Percentiles rank a stretch among this genome's conserved stretches.
phyloP scores from a whole-genome alignment of 1,140 invertebrate genomes.

The Caenorhabditis briggsae region DNA sequence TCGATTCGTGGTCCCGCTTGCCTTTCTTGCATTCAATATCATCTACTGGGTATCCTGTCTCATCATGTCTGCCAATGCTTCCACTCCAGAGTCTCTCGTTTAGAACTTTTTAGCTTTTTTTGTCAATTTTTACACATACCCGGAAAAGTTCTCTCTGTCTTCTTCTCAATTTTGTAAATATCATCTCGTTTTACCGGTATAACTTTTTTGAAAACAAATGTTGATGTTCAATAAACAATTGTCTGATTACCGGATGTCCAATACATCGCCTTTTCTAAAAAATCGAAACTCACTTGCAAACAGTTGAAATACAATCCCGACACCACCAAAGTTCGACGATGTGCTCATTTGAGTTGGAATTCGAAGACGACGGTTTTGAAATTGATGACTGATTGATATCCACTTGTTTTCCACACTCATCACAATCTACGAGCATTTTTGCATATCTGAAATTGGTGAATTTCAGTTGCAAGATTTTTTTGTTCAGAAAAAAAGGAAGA shows the following conservation, averaged over 20 bases:
- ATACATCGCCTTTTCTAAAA: background rate
- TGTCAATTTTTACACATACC: background rate
- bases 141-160: background rate
- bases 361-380: constrained; percentile 12
- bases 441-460: background rate
- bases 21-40: constrained; percentile 65
- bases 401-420: constrained; percentile 40
- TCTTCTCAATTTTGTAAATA: constrained; percentile 8
- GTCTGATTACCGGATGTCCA: no score
- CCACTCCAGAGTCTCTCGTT: constrained; percentile 38
- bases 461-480: no score
- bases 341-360: background rate
- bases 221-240: background rate
- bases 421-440: constrained; percentile 18
- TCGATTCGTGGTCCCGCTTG: constrained; percentile 63
- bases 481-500: background rate
- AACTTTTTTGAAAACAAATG: background rate
- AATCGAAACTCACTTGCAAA: constrained; percentile 60
- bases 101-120: background rate
- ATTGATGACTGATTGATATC: background rate
- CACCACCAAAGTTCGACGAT: constrained; percentile 65
- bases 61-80: constrained; percentile 62
- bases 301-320: constrained; percentile 57
- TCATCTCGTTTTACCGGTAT: constrained; percentile 10
- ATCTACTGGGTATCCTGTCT: constrained; percentile 65